Percentiles rank a stretch among this genome's conserved stretches.
These are phyloP conservation scores for Phymorhynchus buccinoides DNA, from an alignment of 1,140 invertebrate genomes.

Conservation along the genomic window DNA sequence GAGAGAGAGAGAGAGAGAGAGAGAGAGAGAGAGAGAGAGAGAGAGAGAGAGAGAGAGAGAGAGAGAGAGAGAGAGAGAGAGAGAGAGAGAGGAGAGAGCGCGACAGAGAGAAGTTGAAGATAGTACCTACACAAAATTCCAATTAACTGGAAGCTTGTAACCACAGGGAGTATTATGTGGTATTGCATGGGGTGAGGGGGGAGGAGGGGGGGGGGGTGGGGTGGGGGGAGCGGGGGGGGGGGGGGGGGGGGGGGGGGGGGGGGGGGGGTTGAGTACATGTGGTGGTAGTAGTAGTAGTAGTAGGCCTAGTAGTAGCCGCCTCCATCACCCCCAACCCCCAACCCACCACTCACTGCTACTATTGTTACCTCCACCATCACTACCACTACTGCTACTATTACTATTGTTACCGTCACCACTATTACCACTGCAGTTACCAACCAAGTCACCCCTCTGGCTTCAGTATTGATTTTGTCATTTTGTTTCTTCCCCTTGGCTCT, in stretches of 20 bases:
- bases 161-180: too few relatives aligned
- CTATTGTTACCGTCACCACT: not conserved
- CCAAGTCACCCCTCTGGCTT: not conserved
- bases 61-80: not conserved
- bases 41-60: not conserved
- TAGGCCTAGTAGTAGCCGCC: too few relatives aligned
- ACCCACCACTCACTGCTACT: not conserved
- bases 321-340: not conserved
- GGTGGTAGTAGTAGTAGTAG: too few relatives aligned
- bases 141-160: too few relatives aligned
- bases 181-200: not conserved
- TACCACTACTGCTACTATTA: too few relatives aligned
- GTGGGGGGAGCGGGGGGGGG: too few relatives aligned
- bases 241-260: too few relatives aligned
- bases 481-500: not conserved
- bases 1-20: not conserved
- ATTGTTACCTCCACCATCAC: not conserved
- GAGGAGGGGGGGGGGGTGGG: not conserved
- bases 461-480: constrained; percentile 16
- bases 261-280: too few relatives aligned
- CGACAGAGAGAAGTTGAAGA: too few relatives aligned
- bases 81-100: not conserved
- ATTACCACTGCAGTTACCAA: not conserved
- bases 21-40: not conserved
- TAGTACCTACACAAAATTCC: too few relatives aligned